These are phyloP conservation scores for Protosalanx chinensis DNA, from an alignment of 2,797 vertebrate genomes.

Conservation along the genomic window DNA sequence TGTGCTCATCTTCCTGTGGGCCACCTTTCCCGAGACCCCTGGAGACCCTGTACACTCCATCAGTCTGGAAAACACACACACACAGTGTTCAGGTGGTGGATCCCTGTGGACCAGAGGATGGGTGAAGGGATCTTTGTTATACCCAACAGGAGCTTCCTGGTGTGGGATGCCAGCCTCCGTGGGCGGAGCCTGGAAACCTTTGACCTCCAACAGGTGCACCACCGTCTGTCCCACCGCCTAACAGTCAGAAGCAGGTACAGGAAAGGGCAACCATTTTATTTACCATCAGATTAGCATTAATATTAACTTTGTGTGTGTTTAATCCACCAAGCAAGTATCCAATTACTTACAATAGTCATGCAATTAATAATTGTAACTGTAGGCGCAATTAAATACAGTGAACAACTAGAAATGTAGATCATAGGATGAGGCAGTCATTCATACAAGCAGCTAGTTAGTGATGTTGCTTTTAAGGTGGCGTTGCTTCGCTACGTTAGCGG, in stretches of 20 bases:
- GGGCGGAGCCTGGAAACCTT: slow-evolving; percentile 7
- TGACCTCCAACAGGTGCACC: slow-evolving; percentile 41
- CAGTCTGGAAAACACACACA: slow-evolving; percentile 34
- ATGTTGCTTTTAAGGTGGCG: no score
- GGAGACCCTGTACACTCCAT: slow-evolving; percentile 41
- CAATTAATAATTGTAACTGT: neutral
- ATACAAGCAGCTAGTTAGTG: no score
- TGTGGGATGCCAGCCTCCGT: slow-evolving; percentile 6
- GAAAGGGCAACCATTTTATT: neutral
- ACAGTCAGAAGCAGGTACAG: slow-evolving; percentile 1
- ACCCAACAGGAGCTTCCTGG: slow-evolving; percentile 44
- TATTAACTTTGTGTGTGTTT: neutral
- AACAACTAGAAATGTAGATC: no score
- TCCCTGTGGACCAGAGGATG: neutral
- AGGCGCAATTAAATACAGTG: no score
- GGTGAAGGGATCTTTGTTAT: neutral
- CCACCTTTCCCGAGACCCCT: slow-evolving; percentile 28
- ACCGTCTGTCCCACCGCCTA: slow-evolving; percentile 30
- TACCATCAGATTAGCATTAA: neutral
- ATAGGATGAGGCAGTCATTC: no score
- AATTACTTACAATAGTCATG: neutral
- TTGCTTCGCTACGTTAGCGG: no score
- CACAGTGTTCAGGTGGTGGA: neutral
- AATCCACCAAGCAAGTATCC: neutral
- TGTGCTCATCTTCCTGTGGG: slow-evolving; percentile 31